A percentile compares a stretch with the other conserved stretches of the same genome.
These are phyloP conservation scores for Paedocypris sp. DNA, from an alignment of 2,113 vertebrate species.

Conservation along the genomic window DNA sequence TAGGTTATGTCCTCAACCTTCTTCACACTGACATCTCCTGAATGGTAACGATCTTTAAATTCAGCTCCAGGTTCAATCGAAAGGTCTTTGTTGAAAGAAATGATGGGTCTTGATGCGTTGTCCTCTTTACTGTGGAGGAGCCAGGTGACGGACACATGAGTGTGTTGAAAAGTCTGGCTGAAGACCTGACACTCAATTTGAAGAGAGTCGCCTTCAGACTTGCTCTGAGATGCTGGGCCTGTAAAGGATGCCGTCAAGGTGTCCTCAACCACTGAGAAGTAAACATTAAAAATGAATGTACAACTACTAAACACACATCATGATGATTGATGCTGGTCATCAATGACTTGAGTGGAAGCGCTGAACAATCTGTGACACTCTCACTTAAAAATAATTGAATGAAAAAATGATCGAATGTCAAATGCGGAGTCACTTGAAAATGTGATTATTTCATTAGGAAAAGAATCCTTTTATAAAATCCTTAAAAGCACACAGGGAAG, in stretches of 20 bases:
- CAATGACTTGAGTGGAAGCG: too few species aligned
- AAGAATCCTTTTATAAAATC: too few species aligned
- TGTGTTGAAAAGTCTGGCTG: conserved; percentile 75
- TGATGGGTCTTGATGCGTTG: conserved; percentile 35
- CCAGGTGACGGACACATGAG: conserved; percentile 81
- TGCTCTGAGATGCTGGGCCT: conserved; percentile 33
- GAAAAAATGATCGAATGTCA: too few species aligned
- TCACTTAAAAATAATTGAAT: too few species aligned
- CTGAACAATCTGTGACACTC: too few species aligned
- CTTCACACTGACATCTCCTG: conserved; percentile 55
- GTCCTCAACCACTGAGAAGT: conserved; percentile 70
- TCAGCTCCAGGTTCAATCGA: conserved; percentile 57
- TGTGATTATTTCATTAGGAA: too few species aligned
- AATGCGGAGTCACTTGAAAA: too few species aligned
- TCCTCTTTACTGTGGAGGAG: conserved; percentile 43
- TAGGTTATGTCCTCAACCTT: conserved; percentile 63
- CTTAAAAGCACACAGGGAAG: too few species aligned
- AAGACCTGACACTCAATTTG: conserved; percentile 69
- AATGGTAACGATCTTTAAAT: conserved; percentile 58
- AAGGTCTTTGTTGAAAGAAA: conserved; percentile 75
- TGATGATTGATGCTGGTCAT: too few species aligned
- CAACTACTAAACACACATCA: too few species aligned
- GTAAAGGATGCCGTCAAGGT: conserved; percentile 61
- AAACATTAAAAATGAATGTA: not conserved
- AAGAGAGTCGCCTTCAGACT: conserved; percentile 56